Evolutionary conservation across 2,113 vertebrate species (phyloP), one percentile per base, ranked within the genome.

Genomic region (Lamprotornis superbus): DNA sequence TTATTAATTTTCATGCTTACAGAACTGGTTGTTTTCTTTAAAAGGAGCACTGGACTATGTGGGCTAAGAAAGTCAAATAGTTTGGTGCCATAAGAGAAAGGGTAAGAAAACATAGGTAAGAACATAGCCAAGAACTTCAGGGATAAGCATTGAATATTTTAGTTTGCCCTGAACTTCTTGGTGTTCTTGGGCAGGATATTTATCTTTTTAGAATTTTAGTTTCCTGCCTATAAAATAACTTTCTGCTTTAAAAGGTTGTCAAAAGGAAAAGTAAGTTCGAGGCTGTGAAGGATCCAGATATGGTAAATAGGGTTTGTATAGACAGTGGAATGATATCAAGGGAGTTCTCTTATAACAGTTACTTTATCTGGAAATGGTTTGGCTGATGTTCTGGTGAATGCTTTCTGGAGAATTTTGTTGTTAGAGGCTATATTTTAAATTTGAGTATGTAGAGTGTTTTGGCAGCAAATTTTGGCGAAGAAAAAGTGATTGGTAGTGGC

Each of bases 371-470:
- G 67, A 84, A 61, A 69, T 83, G 78, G 23, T 83, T 95, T 81
- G 67, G 56, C 77, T 95, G 49, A 47, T 5, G 59, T 79, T 71
- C 50, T 95, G 83, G 64, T 44, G 86, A 89, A n/a, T 65, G 35
- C 75, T 74, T 88, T 61, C 31, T 90, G 84, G 69, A 82, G 65
- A 71, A 69, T 88, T 87, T 83, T 95, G 65, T 96, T 96, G 63
- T 92, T 73, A 69, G 52, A 93, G 44, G 52, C 90, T 93, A 4
- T 94, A 92, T 96, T 96, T 96, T 76, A 95, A 86, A 55, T 60
- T 35, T 56, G 76, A 91, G 67, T 63, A 88, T 0, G 61, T 64
- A 87, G 85, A 94, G 85, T 90, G 64, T 87, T 95, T 94, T 97
- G 86, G 83, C 52, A 88, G 92, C 47, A 46, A 67, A 55, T 95